Base-by-base conservation (phyloP, 2,888 invertebrate genomes). In the Clanis bilineata region DNA sequence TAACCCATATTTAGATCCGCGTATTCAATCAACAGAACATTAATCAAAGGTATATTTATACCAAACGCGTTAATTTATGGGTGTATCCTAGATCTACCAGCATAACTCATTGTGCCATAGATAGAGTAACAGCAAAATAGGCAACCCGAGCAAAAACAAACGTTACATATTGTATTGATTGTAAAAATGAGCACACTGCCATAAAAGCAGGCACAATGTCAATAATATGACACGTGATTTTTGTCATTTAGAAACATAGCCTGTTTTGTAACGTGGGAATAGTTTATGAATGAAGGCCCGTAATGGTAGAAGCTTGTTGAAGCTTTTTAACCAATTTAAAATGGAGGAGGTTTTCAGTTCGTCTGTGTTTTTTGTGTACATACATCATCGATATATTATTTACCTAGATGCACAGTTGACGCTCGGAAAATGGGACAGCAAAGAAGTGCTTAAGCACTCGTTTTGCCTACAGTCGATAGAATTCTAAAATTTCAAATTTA, bases 121-220 rank as follows among this genome's bases (percentile, higher is more conserved):
- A 51, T 51, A 51, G 51, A 51, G 22, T 32, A 51, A 32, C 18
- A 28, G 18, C 51, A 3, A 32, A 51, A 51, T 28, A 28, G 32
- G 32, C 32, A 51, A 25, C n/a, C 10, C 21, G 22, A 51, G 51
- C 51, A 51, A 51, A 51, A 51, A 51, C 39, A 21, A 5, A 12
- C 21, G 25, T 18, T 23, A 22, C 32, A 58, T 61, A 80, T 81
- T 84, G 81, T 86, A 79, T 82, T 82, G 82, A 75, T 79, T 70
- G 82, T 83, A 83, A 86, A 86, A 85, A 86, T 84, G 83, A 82
- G 79, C 70, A 70, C 86, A 86, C 77, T 82, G 62, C 88, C 88
- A 82, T 86, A 69, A 38, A 58, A 47, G 38, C 12, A 12, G 39
- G 58, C 23, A 45, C 38, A 58, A 44, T 51, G 51, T 51, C 51